Evolutionary conservation across 2,888 invertebrate genomes (phyloP), one percentile per base, ranked within the genome.

Genomic region (Temnothorax ravouxi): DNA sequence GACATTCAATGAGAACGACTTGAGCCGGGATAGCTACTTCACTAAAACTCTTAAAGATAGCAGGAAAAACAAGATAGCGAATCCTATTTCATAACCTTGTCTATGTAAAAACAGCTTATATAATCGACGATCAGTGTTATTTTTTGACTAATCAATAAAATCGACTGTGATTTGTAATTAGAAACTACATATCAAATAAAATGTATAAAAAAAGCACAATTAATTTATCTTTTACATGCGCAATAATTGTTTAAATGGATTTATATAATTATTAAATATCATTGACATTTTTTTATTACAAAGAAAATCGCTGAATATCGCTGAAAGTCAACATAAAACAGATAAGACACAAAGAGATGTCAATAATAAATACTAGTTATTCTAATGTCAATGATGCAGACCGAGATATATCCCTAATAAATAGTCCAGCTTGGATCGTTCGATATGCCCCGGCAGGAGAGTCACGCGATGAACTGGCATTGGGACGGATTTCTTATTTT

Each of bases 401-500:
- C 11, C 21, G 18, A 71, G 47, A 71, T 47, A 59, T 47, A 59
- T 44, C 11, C 25, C 13, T 79, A 59, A 59, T 79, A 59, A 59
- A 79, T 71, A 79, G 47, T 38, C 25, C 13, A 50, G 18, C 3
- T 13, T 52, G 21, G 29, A 69, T 69, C 56, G 44, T 2, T 79
- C 34, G 72, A 72, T 79, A 34, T 34, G n/a, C 71, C 34, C n/a
- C 18, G 38, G 18, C 62, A n/a, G 9, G 56, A 56, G 29, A 52
- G 47, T 69, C 66, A 44, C 62, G 66, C 83, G 29, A 74, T 13
- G 25, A 38, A 15, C 38, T 64, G 50, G 52, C n/a, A 52, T n/a
- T 64, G 52, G 25, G 44, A 47, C 29, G 25, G 44, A 56, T 72
- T 79, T 66, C 80, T 80, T 80, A 80, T 72, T 71, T 71, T 80